Percentiles rank a stretch among this genome's conserved stretches.
These are phyloP conservation scores for Eupithecia pulchellata DNA, from an alignment of 2,888 invertebrate species.

Conservation along the genomic window DNA sequence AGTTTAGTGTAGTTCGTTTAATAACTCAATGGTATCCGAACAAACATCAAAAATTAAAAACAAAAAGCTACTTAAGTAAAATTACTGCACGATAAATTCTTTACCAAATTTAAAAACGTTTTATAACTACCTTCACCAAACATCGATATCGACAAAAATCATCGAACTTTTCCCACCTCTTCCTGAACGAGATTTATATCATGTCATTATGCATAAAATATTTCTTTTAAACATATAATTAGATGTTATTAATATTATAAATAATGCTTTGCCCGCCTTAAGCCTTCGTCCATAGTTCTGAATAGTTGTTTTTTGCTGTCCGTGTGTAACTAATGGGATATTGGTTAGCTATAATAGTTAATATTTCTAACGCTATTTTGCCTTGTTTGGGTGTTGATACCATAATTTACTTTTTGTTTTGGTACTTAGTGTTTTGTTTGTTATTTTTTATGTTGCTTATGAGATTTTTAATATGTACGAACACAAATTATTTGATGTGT, in stretches of 20 bases:
- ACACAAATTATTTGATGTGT: no score
- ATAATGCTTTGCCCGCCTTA: conserved; percentile 65
- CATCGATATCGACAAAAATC: conserved; percentile 42
- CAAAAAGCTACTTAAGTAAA: neutral
- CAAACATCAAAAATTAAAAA: neutral
- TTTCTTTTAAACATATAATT: conserved; percentile 84
- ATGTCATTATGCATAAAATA: conserved; percentile 84
- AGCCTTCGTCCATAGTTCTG: conserved; percentile 57
- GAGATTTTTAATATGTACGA: no score
- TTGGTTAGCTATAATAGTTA: conserved; percentile 42
- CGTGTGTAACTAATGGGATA: conserved; percentile 51
- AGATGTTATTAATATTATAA: conserved; percentile 85
- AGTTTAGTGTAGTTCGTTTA: no score
- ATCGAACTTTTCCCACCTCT: conserved; percentile 60
- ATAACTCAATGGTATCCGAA: neutral
- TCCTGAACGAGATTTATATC: conserved; percentile 80
- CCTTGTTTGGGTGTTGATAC: conserved; percentile 33
- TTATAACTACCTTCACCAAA: neutral
- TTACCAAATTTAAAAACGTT: neutral
- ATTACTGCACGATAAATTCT: neutral
- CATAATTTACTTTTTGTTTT: conserved; percentile 22
- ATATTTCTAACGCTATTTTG: conserved; percentile 37
- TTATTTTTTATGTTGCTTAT: neutral
- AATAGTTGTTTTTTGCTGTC: conserved; percentile 59
- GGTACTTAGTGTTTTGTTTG: neutral